Evolutionary conservation across 2,888 invertebrate species (phyloP), one percentile per base, ranked within the genome.

Genomic region (Chymomyza fuscimana): DNA sequence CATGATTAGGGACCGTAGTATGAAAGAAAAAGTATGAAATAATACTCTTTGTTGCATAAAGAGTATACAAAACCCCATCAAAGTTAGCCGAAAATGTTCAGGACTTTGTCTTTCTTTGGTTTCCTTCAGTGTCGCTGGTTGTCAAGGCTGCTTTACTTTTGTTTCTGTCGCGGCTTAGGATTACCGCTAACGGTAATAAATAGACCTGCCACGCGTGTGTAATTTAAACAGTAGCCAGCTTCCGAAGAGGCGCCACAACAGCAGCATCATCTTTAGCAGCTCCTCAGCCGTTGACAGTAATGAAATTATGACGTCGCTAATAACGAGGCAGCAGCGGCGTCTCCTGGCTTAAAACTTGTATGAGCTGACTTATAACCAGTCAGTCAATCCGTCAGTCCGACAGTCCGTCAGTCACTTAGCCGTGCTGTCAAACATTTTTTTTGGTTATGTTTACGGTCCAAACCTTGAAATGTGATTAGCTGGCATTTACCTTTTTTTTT

Each of bases 221-320:
- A 85, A 86, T 87, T 81, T 82, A 77, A 75, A 76, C 75, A 68
- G 60, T 68, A 22, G 50, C 62, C n/a, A 60, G 59, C 65, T 61
- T 40, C 69, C 40, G 16, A 36, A 67, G 16, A 58, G 58, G 10
- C 60, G 69, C 25, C 71, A 64, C 22, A 22, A 25, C 19, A 16
- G 51, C 51, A 51, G 19, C 22, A n/a, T 9, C 54, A 22, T 54
- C 54, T 10, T 54, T 22, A n/a, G 61, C 61, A 10, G 40, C 51
- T 12, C 15, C 32, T 64, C 51, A 50, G 74, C 72, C 74, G 81
- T 81, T 86, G 85, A 88, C 86, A 86, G 83, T 88, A 90, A 90
- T 89, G 84, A 89, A 87, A 88, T 87, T 87, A 86, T 87, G 83
- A 90, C 81, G 84, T 80, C 78, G 85, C 83, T 83, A 85, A 87